Evolutionary conservation across 2,888 invertebrate species (phyloP), one percentile per base, ranked within the genome.

Genomic region (Mystacides longicornis): DNA sequence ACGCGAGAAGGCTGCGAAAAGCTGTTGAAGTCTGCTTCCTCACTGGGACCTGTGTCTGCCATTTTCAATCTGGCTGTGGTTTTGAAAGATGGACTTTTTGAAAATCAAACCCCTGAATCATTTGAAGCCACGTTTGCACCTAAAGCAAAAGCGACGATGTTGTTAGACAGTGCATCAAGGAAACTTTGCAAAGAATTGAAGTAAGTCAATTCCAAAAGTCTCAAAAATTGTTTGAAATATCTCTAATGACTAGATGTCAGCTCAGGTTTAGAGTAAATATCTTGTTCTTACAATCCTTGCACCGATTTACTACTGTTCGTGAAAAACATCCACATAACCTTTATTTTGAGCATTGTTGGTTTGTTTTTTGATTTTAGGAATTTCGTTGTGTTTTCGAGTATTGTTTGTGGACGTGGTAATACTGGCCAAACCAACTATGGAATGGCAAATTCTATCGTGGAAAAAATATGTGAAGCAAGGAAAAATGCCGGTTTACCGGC

Each of bases 351-450:
- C n/a, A n/a, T n/a, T n/a, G n/a, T n/a, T n/a, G n/a, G n/a, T n/a
- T 27, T 27, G 5, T 27, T 27, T 7, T 43, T 50, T 19, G 23
- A 22, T 57, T 58, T n/a, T 64, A 79, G 83, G 65, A 81, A 87
- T 72, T 95, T 95, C 69, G 93, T 95, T 1, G 83, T 90, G 19
- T 95, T 94, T 74, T 94, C 94, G 0, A 93, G 93, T 18, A 89
- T 94, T 4, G 87, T 89, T 0, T 93, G 93, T 67, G 94, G 94
- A 16, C 81, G 93, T 19, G 95, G 95, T 63, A 94, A 94, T 70
- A 85, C 87, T 3, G 93, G 93, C 1, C 94, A 95, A 74, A 85
- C 89, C 20, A 93, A 92, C 74, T 94, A 94, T 68, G 94, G 92
- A 23, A 86, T 88, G 78, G 86, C 92, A 43, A 95, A 94, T 74